A percentile compares a stretch with the other conserved stretches of the same genome.
phyloP scores from a whole-genome alignment of 2,888 invertebrate species.

The Amphipoea oculea region DNA sequence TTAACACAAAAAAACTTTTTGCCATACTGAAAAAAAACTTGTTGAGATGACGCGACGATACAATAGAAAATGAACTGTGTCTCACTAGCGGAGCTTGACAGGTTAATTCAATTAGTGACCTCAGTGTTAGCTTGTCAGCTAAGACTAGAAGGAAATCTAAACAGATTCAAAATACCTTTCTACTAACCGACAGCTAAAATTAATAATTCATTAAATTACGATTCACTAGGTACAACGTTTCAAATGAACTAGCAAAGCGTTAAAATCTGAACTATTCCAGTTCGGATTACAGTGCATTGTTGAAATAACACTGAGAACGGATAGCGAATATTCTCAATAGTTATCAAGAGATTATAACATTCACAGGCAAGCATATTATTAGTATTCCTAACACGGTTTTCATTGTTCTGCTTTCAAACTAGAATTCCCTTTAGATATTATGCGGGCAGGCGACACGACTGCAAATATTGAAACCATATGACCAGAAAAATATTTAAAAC shows the following conservation, averaged over 20 bases:
- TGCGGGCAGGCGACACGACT: slow-evolving; percentile 35
- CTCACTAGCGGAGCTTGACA: too few relatives aligned
- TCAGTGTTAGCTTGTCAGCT: not conserved
- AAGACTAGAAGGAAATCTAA: not conserved
- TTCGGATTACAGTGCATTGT: slow-evolving; percentile 20
- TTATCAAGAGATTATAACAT: slow-evolving; percentile 46
- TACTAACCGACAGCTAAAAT: not conserved
- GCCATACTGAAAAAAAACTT: too few relatives aligned
- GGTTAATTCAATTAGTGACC: not conserved
- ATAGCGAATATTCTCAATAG: slow-evolving; percentile 40
- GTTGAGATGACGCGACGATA: too few relatives aligned
- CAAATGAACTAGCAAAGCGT: slow-evolving; percentile 1
- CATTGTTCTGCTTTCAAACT: slow-evolving; percentile 61
- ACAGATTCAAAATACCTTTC: not conserved
- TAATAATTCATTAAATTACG: not conserved
- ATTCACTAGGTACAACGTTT: not conserved
- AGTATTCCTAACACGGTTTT: slow-evolving; percentile 56
- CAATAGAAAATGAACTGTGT: too few relatives aligned
- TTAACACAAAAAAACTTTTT: too few relatives aligned
- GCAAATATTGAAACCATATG: slow-evolving; percentile 58
- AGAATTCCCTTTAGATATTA: slow-evolving; percentile 59
- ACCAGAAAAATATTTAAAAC: slow-evolving; percentile 23
- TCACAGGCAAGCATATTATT: slow-evolving; percentile 33
- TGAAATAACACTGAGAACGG: slow-evolving; percentile 42
- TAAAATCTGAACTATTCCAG: not conserved